Base-by-base conservation (phyloP, 2,888 invertebrate species). In the Epinotia bilunana region DNA sequence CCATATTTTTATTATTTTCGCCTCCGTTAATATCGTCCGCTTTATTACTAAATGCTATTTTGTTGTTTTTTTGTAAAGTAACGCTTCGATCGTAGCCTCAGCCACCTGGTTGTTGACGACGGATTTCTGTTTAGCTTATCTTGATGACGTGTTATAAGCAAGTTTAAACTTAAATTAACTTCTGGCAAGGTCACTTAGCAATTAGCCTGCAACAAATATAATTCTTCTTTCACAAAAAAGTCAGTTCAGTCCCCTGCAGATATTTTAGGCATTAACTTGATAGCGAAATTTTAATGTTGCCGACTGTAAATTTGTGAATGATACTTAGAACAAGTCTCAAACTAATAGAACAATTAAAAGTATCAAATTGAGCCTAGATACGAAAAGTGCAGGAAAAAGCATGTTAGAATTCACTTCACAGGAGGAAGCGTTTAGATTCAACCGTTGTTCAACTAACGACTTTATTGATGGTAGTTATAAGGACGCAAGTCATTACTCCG, bases 381-480 rank as follows among this genome's bases (percentile, higher is more conserved):
- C 80, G 80, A 84, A 84, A 85, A 86, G 82, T 83, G 83, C 88
- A 90, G 87, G 86, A 88, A 89, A 88, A 88, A 88, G 85, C 86
- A 84, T 84, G 82, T 87, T 85, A 88, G 84, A 86, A 87, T 88
- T 87, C 85, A 83, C 81, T 84, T 80, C 84, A 81, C 82, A 85
- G 83, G 83, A 86, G 81, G 82, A 84, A 85, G 81, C 80, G 82
- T 80, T 82, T 80, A 79, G 72, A 64, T 61, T 55, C 46, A 28
- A 43, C 28, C 28, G 53, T 60, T 74, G 77, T 77, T 78, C 78
- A 46, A 88, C 79, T 84, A 78, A 57, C 78, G 75, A 80, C 86
- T 83, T 80, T 89, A 86, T 79, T 57, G 28, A 69, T 74, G 77
- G 68, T 1, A 18, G 16, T 16, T n/a, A 74, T 78, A 88, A 83